Evolutionary conservation across 1,140 invertebrate genomes (phyloP), one percentile per base, ranked within the genome.

Genomic region (Scylla paramamosain): DNA sequence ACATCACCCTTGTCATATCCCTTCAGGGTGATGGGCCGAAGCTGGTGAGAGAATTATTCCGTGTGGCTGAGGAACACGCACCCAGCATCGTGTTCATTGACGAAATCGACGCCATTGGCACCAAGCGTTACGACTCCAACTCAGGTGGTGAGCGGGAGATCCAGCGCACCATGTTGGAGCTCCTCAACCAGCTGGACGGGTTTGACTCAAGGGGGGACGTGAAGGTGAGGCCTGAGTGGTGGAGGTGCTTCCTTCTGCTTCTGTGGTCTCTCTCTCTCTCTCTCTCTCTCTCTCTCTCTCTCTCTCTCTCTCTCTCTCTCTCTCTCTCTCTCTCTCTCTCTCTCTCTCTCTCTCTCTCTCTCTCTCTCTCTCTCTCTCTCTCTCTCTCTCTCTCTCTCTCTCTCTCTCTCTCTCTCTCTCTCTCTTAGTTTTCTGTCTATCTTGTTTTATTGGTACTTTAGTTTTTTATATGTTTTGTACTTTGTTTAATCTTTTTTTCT

Each of bases 1-100:
- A n/a, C n/a, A 1, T 4, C n/a, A 25, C 20, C 14, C 16, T 12
- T 90, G 31, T 92, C 29, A 25, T 39, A 6, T 52, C n/a, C 14
- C 45, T n/a, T 93, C 97, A 98, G 98, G 99, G 99, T 96, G 99
- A 99, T 98, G 99, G 99, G 32, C 99, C 99, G 0, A 99, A 99
- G 97, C 97, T 99, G 83, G 99, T 99, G 6, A 97, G 99, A 96
- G 99, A 99, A 97, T 97, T 99, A 25, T 99, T 99, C 97, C 97
- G 99, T 96, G 99, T 99, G 12, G 99, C 99, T 31, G 99, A 99
- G 97, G 99, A 99, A 97, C 99, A 99, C 97, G 99, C 99, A 0
- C 99, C 99, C 12, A 99, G 99, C 0, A 99, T 99, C 97, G 99
- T 99, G 0, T 99, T 99, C 97, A 99, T 99, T 97, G 99, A 99